Evolutionary conservation across 2,113 vertebrate genomes (phyloP).

Genomic region (Colinus virginianus): DNA sequence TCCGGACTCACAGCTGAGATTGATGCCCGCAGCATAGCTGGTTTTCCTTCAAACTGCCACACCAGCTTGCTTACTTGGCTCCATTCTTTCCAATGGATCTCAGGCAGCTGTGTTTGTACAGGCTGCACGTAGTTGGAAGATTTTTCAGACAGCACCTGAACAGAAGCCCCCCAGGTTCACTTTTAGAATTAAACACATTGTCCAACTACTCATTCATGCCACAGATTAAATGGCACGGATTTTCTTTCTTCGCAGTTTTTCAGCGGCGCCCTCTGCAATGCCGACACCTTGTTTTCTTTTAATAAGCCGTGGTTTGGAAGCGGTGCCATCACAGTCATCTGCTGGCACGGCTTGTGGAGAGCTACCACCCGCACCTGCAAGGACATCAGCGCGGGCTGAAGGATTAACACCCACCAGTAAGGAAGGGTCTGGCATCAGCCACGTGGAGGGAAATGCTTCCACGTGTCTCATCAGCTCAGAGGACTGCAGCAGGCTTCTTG

Average conservation of each 20-base stretch:
- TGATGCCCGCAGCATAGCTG: neutral
- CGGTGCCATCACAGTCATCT: neutral
- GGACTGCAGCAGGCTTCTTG: accelerated
- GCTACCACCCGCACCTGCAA: neutral
- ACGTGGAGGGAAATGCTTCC: neutral
- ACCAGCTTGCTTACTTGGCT: neutral
- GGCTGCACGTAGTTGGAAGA: neutral
- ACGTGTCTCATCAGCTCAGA: neutral
- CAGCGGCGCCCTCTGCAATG: conserved; percentile 31
- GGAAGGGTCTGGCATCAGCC: neutral
- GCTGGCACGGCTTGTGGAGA: neutral
- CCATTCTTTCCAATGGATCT: neutral
- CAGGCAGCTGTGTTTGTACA: neutral
- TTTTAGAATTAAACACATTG: neutral
- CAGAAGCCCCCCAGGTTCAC: too few relatives aligned
- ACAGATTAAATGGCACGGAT: neutral
- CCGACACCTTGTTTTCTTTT: conserved; percentile 74
- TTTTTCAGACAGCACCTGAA: too few relatives aligned
- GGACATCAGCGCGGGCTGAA: neutral
- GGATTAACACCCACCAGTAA: neutral
- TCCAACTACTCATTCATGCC: neutral
- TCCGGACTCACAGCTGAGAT: neutral
- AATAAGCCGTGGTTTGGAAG: neutral
- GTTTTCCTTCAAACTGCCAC: neutral
- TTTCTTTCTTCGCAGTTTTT: conserved; percentile 69